Base-by-base conservation (phyloP, 2,888 invertebrate species). In the Patella depressa region DNA sequence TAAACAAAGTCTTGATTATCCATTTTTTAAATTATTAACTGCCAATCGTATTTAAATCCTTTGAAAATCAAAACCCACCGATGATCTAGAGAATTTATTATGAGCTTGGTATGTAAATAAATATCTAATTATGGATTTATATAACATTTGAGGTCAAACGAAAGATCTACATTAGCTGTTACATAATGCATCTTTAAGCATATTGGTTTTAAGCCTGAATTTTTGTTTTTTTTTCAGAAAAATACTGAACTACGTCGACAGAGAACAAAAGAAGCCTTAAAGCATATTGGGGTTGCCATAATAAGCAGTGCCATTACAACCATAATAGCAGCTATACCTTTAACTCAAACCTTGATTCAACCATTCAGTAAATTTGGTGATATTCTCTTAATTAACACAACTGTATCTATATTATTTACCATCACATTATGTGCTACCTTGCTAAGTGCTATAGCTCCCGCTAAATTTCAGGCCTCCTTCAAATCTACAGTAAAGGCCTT, bases 361-460 rank as follows among this genome's bases (percentile, higher is more conserved):
- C 90, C 90, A 4, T 90, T 90, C 77, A 82, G 89, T 74, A 88
- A 89, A 77, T 90, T 90, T 83, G 90, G 90, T 19, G 81, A 87
- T 78, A 90, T 90, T 77, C 84, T 90, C n/a, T 88, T 89, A 59
- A 89, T 90, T 78, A 90, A 89, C 83, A 89, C 89, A 2, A 82
- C 87, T 11, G 87, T 90, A 17, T 87, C 89, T 70, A 88, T 90
- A 74, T 54, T 89, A 24, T 89, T 88, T 80, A 87, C 89, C 3
- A 82, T 90, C 53, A 88, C 89, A 15, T 85, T 88, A 17, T 88
- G 89, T 77, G 83, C 87, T 9, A 88, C 88, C 11, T 81, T 89
- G 69, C 84, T 90, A 69, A 83, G 85, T 55, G 81, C 86, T 12
- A 74, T 88, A 15, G 90, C 84, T 12, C 90, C 90, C 0, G 86